phyloP scores from a whole-genome alignment of 2,113 vertebrate species.

The Naja naja region DNA sequence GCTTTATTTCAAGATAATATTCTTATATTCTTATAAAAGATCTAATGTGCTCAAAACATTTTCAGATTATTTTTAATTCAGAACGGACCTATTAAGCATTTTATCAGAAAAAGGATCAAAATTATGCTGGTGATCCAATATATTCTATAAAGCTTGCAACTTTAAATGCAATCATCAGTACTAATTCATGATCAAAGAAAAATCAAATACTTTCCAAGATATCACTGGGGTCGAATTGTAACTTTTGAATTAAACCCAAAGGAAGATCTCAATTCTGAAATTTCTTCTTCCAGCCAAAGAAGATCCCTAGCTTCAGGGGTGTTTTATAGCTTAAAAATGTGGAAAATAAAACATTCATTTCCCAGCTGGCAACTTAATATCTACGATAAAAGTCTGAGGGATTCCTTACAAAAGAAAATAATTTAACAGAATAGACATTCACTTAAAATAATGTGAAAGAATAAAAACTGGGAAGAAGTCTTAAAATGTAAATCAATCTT shows the following conservation, averaged over 20 bases:
- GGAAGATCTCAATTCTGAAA: background rate
- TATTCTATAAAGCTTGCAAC: background rate
- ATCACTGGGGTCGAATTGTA: background rate
- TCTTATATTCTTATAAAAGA: background rate
- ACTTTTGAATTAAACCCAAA: background rate
- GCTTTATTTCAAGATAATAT: background rate
- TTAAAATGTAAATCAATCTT: background rate
- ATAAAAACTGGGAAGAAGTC: background rate
- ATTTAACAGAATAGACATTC: background rate
- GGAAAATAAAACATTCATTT: background rate
- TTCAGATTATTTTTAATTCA: background rate
- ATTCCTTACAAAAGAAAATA: background rate
- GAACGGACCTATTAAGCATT: background rate
- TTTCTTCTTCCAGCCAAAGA: background rate
- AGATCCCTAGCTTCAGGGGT: background rate
- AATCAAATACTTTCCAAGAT: background rate
- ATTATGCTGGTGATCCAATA: background rate
- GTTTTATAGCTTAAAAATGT: background rate
- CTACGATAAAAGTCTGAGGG: background rate
- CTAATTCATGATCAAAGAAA: background rate
- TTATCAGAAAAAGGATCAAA: background rate
- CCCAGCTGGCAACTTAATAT: background rate
- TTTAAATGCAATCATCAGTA: background rate
- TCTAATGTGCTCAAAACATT: background rate
- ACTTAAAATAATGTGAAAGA: background rate